Evolutionary conservation across 2,888 invertebrate genomes (phyloP).

Genomic region (Hirtodrosophila histrioides): DNA sequence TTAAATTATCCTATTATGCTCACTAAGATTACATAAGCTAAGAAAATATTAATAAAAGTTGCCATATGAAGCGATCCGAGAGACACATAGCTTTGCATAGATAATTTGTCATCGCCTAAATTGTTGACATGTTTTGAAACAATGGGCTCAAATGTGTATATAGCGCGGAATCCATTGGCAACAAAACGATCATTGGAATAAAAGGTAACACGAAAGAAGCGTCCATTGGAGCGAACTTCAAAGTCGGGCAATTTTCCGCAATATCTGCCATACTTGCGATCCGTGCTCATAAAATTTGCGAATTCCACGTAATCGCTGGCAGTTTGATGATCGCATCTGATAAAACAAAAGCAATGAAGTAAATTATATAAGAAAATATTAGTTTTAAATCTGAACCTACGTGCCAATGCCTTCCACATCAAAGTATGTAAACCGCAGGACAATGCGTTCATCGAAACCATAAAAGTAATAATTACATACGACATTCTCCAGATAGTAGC

Average conservation of each 20-base stretch:
- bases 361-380: neutral
- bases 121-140: constrained; percentile 39
- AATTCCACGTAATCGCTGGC: constrained; percentile 98
- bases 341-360: constrained; percentile 1
- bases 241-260: constrained; percentile 91
- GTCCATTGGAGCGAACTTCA: constrained; percentile 93
- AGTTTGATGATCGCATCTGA: constrained; percentile 94
- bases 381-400: constrained; percentile 87
- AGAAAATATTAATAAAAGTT: neutral
- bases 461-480: constrained; percentile 96
- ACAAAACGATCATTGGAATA: constrained; percentile 97
- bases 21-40: no score
- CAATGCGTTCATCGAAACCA: constrained; percentile 91
- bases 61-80: neutral
- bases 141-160: constrained; percentile 90
- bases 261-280: constrained; percentile 94
- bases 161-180: constrained; percentile 96
- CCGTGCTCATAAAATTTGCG: constrained; percentile 95
- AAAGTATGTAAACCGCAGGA: constrained; percentile 94
- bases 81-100: constrained; percentile 74
- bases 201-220: constrained; percentile 97
- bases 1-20: no score
- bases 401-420: constrained; percentile 97
- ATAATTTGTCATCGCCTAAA: constrained; percentile 47
- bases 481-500: constrained; percentile 94